Conservation (phyloP, 2,113 vertebrate genomes). For the Prolemur simus region DNA sequence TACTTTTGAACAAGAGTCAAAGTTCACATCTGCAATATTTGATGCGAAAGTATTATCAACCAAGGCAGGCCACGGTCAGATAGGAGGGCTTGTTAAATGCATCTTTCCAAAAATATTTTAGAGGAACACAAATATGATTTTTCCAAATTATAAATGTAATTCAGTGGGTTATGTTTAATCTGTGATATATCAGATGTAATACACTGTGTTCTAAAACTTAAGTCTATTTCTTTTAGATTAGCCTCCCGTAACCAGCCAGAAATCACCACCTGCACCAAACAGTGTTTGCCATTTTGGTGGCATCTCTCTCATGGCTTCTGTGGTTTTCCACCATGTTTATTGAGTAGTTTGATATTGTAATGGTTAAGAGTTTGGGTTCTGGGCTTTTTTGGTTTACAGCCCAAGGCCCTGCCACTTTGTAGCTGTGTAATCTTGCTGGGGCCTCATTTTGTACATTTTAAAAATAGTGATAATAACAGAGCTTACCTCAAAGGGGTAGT, state of each 20-base stretch:
- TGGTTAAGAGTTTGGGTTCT: neutral
- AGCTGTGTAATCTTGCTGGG: neutral
- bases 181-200: neutral
- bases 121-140: neutral
- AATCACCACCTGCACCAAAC: neutral
- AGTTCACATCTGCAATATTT: neutral
- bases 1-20: neutral
- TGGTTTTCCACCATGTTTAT: neutral
- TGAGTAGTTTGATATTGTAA: no score
- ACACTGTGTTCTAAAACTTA: neutral
- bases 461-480: neutral
- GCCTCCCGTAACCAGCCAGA: neutral
- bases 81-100: neutral
- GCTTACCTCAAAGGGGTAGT: neutral
- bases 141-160: neutral
- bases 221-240: neutral
- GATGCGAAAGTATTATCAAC: neutral
- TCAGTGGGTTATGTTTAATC: neutral
- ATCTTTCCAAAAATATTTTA: constrained; percentile 13
- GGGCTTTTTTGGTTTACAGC: neutral
- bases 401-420: neutral
- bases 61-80: neutral
- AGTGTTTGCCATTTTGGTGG: fast-evolving
- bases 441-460: neutral
- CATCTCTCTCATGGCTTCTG: fast-evolving